Evolutionary conservation across 2,113 vertebrate genomes (phyloP), one percentile per base, ranked within the genome.

Genomic region (Camelus dromedarius): DNA sequence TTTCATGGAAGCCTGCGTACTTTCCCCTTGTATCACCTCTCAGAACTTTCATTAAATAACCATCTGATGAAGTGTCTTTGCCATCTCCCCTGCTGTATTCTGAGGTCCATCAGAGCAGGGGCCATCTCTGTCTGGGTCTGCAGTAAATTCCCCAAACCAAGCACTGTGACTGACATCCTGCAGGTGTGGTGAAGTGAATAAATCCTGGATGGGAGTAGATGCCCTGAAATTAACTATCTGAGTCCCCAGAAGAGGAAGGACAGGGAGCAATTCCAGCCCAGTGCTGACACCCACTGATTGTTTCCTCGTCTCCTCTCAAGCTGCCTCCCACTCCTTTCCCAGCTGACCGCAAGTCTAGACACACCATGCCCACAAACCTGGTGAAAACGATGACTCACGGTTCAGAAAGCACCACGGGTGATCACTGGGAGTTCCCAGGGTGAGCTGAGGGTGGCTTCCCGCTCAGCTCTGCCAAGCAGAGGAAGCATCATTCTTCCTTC

Each of bases 281-380:
- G 79, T 32, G 62, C 4, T 2, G 42, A 92, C 70, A 83, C 64
- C 52, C 83, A 93, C 86, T 60, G 46, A 48, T 26, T 46, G 50
- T 38, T 96, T 93, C 88, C 93, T n/a, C 4, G 79, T 80, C 67
- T 95, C 77, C 32, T 83, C 52, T 20, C 38, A 32, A 64, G 62
- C 75, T 67, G 54, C 86, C 58, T 87, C 79, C 76, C 35, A 35
- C 90, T 42, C 84, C 24, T 42, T 77, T 46, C 64, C 58, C 13
- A 56, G 83, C 66, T 1, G 58, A 83, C 92, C 70, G 28, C 54
- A 80, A 84, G 97, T 96, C 97, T 96, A 97, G 96, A 97, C 92
- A 87, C 79, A 50, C 52, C 64, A 24, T 93, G 32, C 52, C 66
- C 75, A 97, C 46, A 60, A 38, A 95, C 79, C 77, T 12, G 9